Percentiles rank a stretch among this genome's conserved stretches.
These are phyloP conservation scores for Ancistrus triradiatus DNA, from an alignment of 2,113 vertebrate genomes.

Conservation along the genomic window DNA sequence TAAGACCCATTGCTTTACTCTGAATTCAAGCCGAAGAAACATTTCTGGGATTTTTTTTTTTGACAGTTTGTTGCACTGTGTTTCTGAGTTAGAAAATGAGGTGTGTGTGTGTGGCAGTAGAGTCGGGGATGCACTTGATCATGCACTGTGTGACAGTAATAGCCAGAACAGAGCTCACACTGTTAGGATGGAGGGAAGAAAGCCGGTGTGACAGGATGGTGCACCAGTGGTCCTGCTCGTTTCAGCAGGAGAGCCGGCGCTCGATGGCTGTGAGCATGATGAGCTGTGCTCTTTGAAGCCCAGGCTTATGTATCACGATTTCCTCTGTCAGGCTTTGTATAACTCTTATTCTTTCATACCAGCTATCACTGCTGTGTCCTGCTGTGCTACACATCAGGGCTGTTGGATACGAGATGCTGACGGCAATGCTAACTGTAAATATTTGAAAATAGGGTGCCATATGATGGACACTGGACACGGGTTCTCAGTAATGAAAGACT, in stretches of 20 bases:
- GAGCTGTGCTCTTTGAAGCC: too few species aligned
- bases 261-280: conserved; percentile 16
- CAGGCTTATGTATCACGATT: conserved; percentile 5
- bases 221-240: conserved; percentile 22
- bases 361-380: neutral
- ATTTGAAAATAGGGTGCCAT: too few species aligned
- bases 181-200: conserved; percentile 1
- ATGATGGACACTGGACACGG: too few species aligned
- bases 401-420: neutral
- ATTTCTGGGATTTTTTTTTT: conserved; percentile 35
- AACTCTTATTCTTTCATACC: neutral
- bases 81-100: conserved; percentile 30
- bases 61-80: conserved; percentile 35
- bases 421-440: too few species aligned
- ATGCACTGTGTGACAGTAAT: conserved; percentile 39
- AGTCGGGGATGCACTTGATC: conserved; percentile 34
- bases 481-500: too few species aligned
- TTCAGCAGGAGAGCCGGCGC: conserved; percentile 7
- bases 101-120: conserved; percentile 6
- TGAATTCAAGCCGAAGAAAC: conserved; percentile 36
- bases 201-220: conserved; percentile 27
- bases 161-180: conserved; percentile 23
- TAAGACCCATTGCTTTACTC: conserved; percentile 14
- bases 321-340: neutral
- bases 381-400: neutral